Conservation (phyloP, 2,888 invertebrate species). For the Lasioglossum malachurum region DNA sequence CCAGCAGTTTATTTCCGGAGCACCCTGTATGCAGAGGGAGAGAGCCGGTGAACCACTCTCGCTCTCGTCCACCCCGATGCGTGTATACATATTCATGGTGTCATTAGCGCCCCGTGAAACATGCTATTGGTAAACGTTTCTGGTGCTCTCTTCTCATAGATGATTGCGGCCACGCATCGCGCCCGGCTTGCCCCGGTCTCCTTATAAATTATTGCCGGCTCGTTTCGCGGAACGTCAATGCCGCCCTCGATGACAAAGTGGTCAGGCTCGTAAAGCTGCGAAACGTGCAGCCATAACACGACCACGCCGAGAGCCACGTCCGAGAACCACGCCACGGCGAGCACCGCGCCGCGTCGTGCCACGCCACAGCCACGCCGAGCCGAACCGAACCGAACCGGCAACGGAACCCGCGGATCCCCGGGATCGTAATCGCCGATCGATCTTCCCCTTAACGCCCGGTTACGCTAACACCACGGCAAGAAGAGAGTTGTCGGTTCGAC, state of each 20-base stretch:
- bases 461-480: constrained; percentile 6
- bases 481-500: constrained; percentile 47
- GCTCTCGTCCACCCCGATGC: constrained; percentile 68
- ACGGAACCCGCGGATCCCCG: constrained; percentile 30
- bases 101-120: constrained; percentile 81
- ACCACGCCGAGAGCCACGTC: constrained; percentile 1
- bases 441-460: constrained; percentile 52
- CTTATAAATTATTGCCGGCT: constrained; percentile 74
- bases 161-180: constrained; percentile 58
- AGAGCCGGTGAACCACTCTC: constrained; percentile 57
- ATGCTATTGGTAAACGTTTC: constrained; percentile 80
- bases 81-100: constrained; percentile 81
- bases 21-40: constrained; percentile 61
- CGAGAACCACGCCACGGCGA: not conserved
- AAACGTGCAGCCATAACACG: constrained; percentile 50
- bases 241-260: constrained; percentile 71
- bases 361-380: not conserved
- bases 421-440: constrained; percentile 69
- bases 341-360: not conserved
- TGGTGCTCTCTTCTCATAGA: constrained; percentile 70
- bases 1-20: constrained; percentile 5
- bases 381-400: not conserved
- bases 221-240: constrained; percentile 72
- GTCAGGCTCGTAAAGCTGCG: constrained; percentile 60
- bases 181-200: constrained; percentile 59